These are phyloP conservation scores for Thera britannica DNA, from an alignment of 2,888 invertebrate genomes.

Conservation along the genomic window DNA sequence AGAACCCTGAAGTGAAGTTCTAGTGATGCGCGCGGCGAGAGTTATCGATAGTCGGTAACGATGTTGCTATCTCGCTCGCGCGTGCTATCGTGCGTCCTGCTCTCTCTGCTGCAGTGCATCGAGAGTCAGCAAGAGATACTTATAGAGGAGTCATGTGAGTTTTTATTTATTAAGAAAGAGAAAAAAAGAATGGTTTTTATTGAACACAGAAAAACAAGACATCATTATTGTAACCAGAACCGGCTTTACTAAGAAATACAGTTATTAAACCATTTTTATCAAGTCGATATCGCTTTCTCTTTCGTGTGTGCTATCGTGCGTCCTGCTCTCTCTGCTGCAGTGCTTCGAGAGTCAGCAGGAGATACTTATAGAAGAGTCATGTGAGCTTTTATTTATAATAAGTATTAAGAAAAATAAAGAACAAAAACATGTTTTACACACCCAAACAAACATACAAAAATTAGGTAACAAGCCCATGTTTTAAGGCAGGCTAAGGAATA, in stretches of 20 bases:
- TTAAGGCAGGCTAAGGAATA: too few relatives aligned
- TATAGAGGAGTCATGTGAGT: conserved; percentile 77
- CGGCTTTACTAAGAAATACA: too few relatives aligned
- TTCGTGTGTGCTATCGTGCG: conserved; percentile 56
- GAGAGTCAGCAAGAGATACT: conserved; percentile 72
- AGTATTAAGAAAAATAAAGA: too few relatives aligned
- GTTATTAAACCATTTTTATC: too few relatives aligned
- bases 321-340: conserved; percentile 62
- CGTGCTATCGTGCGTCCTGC: conserved; percentile 57
- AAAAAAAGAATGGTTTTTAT: too few relatives aligned
- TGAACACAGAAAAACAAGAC: too few relatives aligned
- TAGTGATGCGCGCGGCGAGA: conserved; percentile 31
- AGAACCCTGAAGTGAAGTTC: conserved; percentile 25
- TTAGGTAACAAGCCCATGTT: too few relatives aligned
- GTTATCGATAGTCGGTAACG: conserved; percentile 34
- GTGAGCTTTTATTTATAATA: conserved; percentile 52
- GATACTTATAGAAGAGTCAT: conserved; percentile 75
- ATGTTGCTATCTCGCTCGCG: conserved; percentile 59
- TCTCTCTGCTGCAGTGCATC: conserved; percentile 64
- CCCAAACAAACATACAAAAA: too few relatives aligned
- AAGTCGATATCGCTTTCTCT: conserved; percentile 54
- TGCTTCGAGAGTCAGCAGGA: conserved; percentile 71
- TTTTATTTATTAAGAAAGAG: background rate
- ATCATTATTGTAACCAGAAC: too few relatives aligned
- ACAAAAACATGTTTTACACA: too few relatives aligned